phyloP scores from a whole-genome alignment of 2,888 invertebrate species.

The Trachelus troglodyta region DNA sequence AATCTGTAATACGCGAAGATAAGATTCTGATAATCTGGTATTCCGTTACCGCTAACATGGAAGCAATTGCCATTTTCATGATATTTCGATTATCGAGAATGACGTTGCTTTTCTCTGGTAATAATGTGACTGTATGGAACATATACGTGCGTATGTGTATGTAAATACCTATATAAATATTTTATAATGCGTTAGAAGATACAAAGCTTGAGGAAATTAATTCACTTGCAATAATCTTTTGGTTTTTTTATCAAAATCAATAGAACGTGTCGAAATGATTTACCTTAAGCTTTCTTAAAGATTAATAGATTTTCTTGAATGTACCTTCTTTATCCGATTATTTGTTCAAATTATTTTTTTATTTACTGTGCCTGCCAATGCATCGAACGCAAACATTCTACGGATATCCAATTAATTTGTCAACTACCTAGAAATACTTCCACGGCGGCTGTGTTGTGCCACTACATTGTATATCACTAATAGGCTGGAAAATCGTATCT shows the following conservation, averaged over 20 bases:
- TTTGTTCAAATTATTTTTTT: not conserved
- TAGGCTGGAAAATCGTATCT: not conserved
- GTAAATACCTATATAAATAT: not conserved
- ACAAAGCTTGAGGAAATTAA: not conserved
- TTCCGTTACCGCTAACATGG: not conserved
- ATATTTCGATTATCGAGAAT: not conserved
- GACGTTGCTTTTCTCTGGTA: not conserved
- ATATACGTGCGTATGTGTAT: not conserved
- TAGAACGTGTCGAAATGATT: not conserved
- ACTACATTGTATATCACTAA: not conserved
- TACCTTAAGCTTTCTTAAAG: not conserved
- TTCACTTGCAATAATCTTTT: not conserved
- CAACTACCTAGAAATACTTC: not conserved
- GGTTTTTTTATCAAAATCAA: not conserved
- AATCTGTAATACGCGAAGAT: not conserved
- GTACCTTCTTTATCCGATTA: not conserved
- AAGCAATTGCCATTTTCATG: not conserved
- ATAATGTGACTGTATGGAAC: not conserved
- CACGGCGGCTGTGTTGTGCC: not conserved
- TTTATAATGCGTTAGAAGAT: not conserved
- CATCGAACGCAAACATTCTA: no score
- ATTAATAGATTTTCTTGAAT: no score
- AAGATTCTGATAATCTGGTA: not conserved
- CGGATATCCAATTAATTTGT: not conserved
- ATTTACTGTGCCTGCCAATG: not conserved